Percentiles rank a stretch among this genome's conserved stretches.
Evolutionary conservation across 2,797 vertebrate genomes (phyloP).

Genomic region (Nyctibius grandis): DNA sequence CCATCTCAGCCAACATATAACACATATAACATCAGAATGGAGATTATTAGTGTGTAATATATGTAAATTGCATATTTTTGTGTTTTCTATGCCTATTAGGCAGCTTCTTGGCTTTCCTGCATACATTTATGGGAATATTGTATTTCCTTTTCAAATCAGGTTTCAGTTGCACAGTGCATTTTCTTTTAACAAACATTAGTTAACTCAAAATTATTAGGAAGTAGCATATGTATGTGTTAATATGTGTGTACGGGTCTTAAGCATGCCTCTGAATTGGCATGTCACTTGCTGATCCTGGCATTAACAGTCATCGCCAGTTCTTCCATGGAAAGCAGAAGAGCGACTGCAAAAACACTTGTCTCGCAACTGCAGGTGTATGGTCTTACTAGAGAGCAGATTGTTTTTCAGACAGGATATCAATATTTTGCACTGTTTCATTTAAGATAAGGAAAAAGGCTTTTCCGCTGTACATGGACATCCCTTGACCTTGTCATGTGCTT

Average conservation of each 20-base stretch:
- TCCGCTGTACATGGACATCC: background rate
- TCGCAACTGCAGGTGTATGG: background rate
- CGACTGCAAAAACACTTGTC: background rate
- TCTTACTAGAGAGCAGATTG: background rate
- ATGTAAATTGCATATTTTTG: slow-evolving; percentile 93
- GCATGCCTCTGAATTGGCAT: background rate
- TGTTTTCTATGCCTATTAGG: slow-evolving; percentile 73
- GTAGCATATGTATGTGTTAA: slow-evolving; percentile 24
- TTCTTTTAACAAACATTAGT: slow-evolving; percentile 65
- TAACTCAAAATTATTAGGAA: slow-evolving; percentile 54
- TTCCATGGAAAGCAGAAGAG: background rate
- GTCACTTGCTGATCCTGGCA: background rate
- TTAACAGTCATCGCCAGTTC: background rate
- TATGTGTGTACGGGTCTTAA: background rate
- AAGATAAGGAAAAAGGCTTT: slow-evolving; percentile 29
- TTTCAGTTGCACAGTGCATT: slow-evolving; percentile 52
- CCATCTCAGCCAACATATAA: slow-evolving; percentile 42
- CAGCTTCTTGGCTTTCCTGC: slow-evolving; percentile 63
- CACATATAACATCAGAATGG: slow-evolving; percentile 60
- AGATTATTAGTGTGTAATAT: slow-evolving; percentile 89
- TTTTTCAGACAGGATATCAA: background rate
- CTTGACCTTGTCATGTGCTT: slow-evolving; percentile 10
- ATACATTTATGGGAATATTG: slow-evolving; percentile 62
- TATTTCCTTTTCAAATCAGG: slow-evolving; percentile 70
- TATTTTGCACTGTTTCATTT: slow-evolving; percentile 37